Base-by-base conservation (phyloP, 2,113 vertebrate species). In the Rynchops niger region DNA sequence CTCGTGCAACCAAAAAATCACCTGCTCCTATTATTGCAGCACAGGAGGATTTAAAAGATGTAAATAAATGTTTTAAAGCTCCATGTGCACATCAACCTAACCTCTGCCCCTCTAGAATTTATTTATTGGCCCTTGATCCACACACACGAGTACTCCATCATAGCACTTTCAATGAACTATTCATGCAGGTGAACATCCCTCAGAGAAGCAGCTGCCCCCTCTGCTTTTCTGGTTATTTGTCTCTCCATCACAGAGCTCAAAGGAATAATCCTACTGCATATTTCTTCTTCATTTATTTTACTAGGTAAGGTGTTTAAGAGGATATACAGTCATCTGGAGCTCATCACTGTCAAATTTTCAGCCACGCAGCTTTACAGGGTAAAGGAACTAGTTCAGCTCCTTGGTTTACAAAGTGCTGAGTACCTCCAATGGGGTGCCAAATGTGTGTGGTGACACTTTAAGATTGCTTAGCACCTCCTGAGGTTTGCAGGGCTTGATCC, bases 231-330 rank as follows among this genome's bases (percentile, higher is more conserved):
- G 36, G 49, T 47, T 88, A 61, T 74, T 94, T 94, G 69, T 89
- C 63, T 90, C 55, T 63, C 65, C 79, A 80, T 61, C 71, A 32
- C 5, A 0, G 62, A 94, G 78, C 87, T 93, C 78, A 91, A 86
- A 83, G 43, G 47, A 95, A 88, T 91, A 95, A 95, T 76, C 77
- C 69, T 72, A 69, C 25, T 53, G 61, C 43, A 30, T 82, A 90
- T 90, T 95, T 91, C 84, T 85, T 91, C 89, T 55, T 93, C 82
- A 91, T 91, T 95, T 95, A 63, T 93, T 97, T 97, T 93, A 96
- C 87, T 81, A 73, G 93, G 91, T 71, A 59, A 96, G 93, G 93
- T 91, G 84, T 96, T 97, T 95, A 96, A 95, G 82, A 82, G 94
- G 63, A 56, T 90, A 43, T 66, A 34, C 25, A 67, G 71, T 96